Percentiles rank a stretch among this genome's conserved stretches.
Evolutionary conservation across 2,888 invertebrate genomes (phyloP).

Genomic region (Trichacis sp.): DNA sequence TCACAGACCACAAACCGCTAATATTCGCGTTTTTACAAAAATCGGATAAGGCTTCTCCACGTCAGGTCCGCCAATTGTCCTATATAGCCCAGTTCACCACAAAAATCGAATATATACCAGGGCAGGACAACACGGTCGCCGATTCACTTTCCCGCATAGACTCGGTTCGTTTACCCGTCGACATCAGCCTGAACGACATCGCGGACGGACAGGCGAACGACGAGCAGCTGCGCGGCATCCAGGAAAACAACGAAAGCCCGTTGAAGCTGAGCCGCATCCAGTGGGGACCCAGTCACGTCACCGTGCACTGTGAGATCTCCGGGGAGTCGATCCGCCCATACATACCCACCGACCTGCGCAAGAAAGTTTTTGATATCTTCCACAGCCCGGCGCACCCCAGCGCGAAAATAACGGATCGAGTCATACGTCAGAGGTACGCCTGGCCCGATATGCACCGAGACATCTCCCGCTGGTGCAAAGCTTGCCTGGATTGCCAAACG

Average conservation of each 20-base stretch:
- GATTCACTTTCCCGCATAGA: too few species aligned
- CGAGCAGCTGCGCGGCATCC: not conserved
- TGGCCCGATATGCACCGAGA: too few species aligned
- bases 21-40: not conserved
- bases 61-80: not conserved
- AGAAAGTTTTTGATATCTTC: not conserved
- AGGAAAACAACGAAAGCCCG: too few species aligned
- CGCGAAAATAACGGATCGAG: not conserved
- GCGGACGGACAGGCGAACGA: not conserved
- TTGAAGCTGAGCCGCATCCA: too few species aligned
- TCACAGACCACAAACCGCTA: not conserved
- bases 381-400: slow-evolving; percentile 2
- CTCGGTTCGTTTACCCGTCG: not conserved
- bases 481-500: not conserved
- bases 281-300: too few species aligned
- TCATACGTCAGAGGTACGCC: too few species aligned
- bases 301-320: not conserved
- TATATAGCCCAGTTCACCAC: not conserved
- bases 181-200: not conserved
- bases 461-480: not conserved
- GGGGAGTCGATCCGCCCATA: not conserved
- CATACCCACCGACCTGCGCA: too few species aligned
- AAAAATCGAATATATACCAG: too few species aligned
- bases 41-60: not conserved
- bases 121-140: too few species aligned